Percentiles rank a stretch among this genome's conserved stretches.
Evolutionary conservation across 2,113 vertebrate species (phyloP).

Genomic region (Oenanthe melanoleuca): DNA sequence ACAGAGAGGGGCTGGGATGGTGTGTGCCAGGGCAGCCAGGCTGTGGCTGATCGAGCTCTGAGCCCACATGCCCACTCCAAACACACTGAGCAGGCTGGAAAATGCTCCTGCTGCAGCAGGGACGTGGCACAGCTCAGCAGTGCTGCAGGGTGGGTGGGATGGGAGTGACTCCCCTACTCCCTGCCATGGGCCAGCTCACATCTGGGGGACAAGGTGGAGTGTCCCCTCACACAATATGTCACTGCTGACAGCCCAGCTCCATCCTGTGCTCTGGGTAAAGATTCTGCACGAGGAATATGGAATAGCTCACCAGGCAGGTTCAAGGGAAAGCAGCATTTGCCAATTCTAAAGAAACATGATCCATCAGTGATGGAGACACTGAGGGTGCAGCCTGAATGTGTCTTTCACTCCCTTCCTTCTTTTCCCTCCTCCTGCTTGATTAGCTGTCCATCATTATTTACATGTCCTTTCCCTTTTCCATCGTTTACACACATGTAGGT

Average conservation of each 20-base stretch:
- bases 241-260: background rate
- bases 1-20: rapidly evolving
- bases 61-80: background rate
- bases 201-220: background rate
- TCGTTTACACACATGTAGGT: background rate
- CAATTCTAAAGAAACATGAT: background rate
- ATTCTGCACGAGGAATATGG: background rate
- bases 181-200: rapidly evolving
- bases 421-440: background rate
- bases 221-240: rapidly evolving
- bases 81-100: background rate
- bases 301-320: background rate
- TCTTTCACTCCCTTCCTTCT: background rate
- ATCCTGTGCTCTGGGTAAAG: background rate
- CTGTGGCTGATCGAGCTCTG: background rate
- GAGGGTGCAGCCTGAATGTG: background rate
- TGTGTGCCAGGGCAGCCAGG: background rate
- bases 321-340: background rate
- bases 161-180: background rate
- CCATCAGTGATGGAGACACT: background rate
- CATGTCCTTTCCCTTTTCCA: background rate
- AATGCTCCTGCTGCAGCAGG: background rate
- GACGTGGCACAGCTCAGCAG: rapidly evolving
- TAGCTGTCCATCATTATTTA: background rate
- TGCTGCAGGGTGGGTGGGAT: background rate